Conservation (phyloP, 2,888 invertebrate species). For the Chironomus tentans region DNA sequence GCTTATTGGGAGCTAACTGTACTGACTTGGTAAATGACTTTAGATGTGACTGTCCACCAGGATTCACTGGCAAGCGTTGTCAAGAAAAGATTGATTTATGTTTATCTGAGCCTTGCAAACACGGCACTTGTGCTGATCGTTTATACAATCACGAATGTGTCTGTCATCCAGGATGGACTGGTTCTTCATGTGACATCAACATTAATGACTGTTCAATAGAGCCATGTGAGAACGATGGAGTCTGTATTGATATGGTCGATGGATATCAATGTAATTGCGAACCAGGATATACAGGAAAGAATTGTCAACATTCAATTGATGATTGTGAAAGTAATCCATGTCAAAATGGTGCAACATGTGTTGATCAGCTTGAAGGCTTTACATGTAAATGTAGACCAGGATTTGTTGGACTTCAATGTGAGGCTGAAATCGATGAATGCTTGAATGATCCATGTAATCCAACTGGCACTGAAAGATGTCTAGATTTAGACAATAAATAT, state of each 20-base stretch:
- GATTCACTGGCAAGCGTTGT: slow-evolving; percentile 93
- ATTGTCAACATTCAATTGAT: slow-evolving; percentile 87
- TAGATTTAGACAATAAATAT: slow-evolving; percentile 80
- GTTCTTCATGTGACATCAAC: slow-evolving; percentile 75
- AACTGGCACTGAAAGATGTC: slow-evolving; percentile 79
- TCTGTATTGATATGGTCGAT: slow-evolving; percentile 78
- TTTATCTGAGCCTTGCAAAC: slow-evolving; percentile 78
- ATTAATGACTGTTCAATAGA: slow-evolving; percentile 81
- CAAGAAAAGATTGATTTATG: slow-evolving; percentile 93
- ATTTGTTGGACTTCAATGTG: slow-evolving; percentile 85
- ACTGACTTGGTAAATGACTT: slow-evolving; percentile 93
- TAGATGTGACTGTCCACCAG: slow-evolving; percentile 83
- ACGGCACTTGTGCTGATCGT: slow-evolving; percentile 87
- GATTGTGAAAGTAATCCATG: slow-evolving; percentile 85
- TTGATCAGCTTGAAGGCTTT: slow-evolving; percentile 83
- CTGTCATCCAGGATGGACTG: slow-evolving; percentile 89
- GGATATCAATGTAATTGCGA: slow-evolving; percentile 84
- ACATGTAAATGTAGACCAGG: slow-evolving; percentile 88
- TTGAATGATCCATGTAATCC: slow-evolving; percentile 83
- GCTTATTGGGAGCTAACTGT: slow-evolving; percentile 81
- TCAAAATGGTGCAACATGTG: slow-evolving; percentile 82
- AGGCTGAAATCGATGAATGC: slow-evolving; percentile 88
- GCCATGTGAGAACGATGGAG: slow-evolving; percentile 88
- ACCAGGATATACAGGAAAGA: slow-evolving; percentile 87
- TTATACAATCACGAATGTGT: slow-evolving; percentile 78